Conservation (phyloP, 2,797 vertebrate genomes). For the Etheostoma nigrum region DNA sequence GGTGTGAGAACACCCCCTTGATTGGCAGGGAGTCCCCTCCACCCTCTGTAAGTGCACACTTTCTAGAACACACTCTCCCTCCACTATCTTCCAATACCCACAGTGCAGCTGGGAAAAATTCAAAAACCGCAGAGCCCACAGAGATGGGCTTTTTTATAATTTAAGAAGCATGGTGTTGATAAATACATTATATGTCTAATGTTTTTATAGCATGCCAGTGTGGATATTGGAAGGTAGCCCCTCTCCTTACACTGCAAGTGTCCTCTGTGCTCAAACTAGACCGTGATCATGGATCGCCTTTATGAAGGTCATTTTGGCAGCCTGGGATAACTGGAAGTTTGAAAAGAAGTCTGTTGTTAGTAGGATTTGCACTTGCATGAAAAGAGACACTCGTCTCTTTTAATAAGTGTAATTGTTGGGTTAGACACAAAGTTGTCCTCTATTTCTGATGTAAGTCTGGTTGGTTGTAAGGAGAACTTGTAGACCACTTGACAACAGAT, state of each 20-base stretch:
- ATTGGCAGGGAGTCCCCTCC: conserved; percentile 99
- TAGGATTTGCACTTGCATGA: conserved; percentile 44
- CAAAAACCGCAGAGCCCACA: conserved; percentile 16
- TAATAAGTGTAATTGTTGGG: conserved; percentile 36
- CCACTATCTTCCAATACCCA: conserved; percentile 79
- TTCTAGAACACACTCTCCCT: conserved; percentile 81
- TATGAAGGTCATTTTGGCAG: conserved; percentile 83
- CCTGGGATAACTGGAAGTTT: conserved; percentile 68
- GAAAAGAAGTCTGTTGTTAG: conserved; percentile 45
- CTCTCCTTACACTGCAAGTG: conserved; percentile 69
- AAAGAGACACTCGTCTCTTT: conserved; percentile 50
- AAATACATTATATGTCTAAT: conserved; percentile 3
- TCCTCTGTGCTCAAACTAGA: conserved; percentile 71
- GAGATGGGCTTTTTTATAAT: conserved; percentile 12
- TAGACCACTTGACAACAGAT: conserved; percentile 8
- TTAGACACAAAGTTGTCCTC: conserved; percentile 63
- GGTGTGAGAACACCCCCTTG: conserved; percentile 99
- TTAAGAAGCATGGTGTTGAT: conserved; percentile 1
- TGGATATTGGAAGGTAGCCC: conserved; percentile 80
- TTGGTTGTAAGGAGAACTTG: conserved; percentile 53
- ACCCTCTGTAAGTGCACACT: conserved; percentile 97
- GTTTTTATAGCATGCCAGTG: conserved; percentile 40
- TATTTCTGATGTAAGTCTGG: conserved; percentile 82
- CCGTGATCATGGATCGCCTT: conserved; percentile 56
- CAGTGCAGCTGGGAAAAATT: conserved; percentile 53